phyloP scores from a whole-genome alignment of 2,113 vertebrate genomes.

The Campylomormyrus numenius region DNA sequence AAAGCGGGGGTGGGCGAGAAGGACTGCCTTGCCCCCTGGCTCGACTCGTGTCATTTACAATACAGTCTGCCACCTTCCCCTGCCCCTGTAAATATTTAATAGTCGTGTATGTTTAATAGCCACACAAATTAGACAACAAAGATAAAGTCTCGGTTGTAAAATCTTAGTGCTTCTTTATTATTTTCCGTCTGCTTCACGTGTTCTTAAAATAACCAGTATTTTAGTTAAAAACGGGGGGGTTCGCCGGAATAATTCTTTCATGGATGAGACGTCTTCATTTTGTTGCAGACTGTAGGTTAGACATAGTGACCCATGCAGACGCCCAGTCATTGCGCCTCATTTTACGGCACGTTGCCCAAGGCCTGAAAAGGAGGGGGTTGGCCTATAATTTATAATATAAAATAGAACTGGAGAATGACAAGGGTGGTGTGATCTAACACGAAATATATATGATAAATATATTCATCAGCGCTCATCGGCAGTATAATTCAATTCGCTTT shows the following conservation, averaged over 20 bases:
- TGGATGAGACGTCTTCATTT: slow-evolving; percentile 2
- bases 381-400: not conserved
- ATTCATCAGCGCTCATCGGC: not conserved
- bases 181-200: not conserved
- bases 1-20: slow-evolving; percentile 26
- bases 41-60: slow-evolving; percentile 50
- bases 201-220: not conserved
- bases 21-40: slow-evolving; percentile 27
- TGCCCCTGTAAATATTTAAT: slow-evolving; percentile 42
- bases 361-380: not conserved
- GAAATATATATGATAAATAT: not conserved
- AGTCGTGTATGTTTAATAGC: slow-evolving; percentile 30
- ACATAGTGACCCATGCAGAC: not conserved
- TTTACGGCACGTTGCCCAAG: not conserved
- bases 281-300: not conserved
- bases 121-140: slow-evolving; percentile 33
- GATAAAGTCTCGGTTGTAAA: slow-evolving; percentile 25
- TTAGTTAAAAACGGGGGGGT: not conserved
- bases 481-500: not conserved
- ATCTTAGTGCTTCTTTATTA: not conserved
- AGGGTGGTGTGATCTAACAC: not conserved
- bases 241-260: not conserved
- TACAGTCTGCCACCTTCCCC: slow-evolving; percentile 33
- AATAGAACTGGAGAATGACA: not conserved
- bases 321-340: not conserved